Conservation (phyloP, 2,113 vertebrate genomes). For the Spilogale gracilis region DNA sequence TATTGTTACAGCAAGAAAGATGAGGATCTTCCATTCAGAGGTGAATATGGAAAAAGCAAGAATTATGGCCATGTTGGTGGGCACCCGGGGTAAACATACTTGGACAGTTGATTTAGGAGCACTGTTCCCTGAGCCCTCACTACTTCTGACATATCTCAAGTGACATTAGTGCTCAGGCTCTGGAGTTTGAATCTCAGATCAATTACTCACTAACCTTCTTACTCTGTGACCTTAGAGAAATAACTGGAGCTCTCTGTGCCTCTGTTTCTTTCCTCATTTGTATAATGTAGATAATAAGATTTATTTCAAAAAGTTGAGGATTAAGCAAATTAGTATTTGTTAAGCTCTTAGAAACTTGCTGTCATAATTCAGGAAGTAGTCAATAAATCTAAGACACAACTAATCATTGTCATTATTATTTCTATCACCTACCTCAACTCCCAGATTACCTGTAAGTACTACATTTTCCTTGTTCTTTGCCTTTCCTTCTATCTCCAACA, state of each 20-base stretch:
- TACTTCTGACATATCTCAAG: neutral
- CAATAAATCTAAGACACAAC: neutral
- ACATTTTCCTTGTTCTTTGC: neutral
- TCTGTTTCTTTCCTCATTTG: neutral
- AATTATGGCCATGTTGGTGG: neutral
- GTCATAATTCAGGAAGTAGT: neutral
- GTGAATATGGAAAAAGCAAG: neutral
- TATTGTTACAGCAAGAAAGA: neutral
- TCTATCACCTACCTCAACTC: neutral
- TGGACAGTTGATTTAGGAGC: neutral
- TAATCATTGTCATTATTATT: neutral
- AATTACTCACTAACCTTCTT: neutral
- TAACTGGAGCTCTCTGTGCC: neutral
- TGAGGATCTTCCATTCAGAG: neutral
- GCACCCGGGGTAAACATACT: neutral
- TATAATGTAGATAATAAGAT: neutral
- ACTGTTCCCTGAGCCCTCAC: neutral
- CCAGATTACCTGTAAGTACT: neutral
- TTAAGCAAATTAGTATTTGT: neutral
- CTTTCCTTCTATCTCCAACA: neutral
- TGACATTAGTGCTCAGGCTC: neutral
- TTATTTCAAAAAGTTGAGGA: neutral
- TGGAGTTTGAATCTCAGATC: conserved; percentile 1
- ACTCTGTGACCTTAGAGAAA: neutral
- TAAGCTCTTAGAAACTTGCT: neutral